phyloP scores from a whole-genome alignment of 2,888 invertebrate genomes.

The Hirtodrosophila histrioides region DNA sequence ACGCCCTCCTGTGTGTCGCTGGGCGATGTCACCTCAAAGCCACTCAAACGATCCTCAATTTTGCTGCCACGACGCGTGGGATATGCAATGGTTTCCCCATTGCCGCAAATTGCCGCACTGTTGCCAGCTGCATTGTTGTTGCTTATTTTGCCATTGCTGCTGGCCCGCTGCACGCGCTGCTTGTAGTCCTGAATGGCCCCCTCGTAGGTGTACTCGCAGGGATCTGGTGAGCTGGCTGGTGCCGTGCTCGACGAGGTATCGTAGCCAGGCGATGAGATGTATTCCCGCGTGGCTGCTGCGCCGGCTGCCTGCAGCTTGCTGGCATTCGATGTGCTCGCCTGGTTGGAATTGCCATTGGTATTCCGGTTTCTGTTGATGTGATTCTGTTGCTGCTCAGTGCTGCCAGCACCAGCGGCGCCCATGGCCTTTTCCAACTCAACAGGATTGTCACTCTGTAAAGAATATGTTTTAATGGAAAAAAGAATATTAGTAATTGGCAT shows the following conservation, averaged over 20 bases:
- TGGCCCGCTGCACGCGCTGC: constrained; percentile 88
- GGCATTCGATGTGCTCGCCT: constrained; percentile 53
- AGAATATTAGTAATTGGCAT: neutral
- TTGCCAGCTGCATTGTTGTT: constrained; percentile 53
- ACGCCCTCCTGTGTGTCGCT: constrained; percentile 83
- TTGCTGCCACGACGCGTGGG: constrained; percentile 85
- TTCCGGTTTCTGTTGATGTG: constrained; percentile 69
- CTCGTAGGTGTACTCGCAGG: constrained; percentile 93
- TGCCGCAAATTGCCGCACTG: neutral
- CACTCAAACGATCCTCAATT: constrained; percentile 87
- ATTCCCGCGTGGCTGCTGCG: constrained; percentile 75
- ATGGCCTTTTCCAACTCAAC: constrained; percentile 85
- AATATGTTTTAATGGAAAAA: neutral
- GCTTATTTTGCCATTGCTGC: constrained; percentile 55
- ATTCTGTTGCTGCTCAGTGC: constrained; percentile 61
- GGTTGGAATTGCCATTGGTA: constrained; percentile 34
- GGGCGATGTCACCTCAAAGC: constrained; percentile 85
- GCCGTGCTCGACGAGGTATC: constrained; percentile 89
- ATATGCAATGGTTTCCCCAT: constrained; percentile 83
- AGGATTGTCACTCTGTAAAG: constrained; percentile 87
- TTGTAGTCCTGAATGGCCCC: constrained; percentile 94
- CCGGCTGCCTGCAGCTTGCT: constrained; percentile 20
- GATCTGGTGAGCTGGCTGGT: constrained; percentile 89
- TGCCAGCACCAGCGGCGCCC: constrained; percentile 39
- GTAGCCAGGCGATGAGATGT: constrained; percentile 86